Percentiles rank a stretch among this genome's conserved stretches.
Conservation (phyloP, 2,888 invertebrate species). For the Catocala nupta region DNA sequence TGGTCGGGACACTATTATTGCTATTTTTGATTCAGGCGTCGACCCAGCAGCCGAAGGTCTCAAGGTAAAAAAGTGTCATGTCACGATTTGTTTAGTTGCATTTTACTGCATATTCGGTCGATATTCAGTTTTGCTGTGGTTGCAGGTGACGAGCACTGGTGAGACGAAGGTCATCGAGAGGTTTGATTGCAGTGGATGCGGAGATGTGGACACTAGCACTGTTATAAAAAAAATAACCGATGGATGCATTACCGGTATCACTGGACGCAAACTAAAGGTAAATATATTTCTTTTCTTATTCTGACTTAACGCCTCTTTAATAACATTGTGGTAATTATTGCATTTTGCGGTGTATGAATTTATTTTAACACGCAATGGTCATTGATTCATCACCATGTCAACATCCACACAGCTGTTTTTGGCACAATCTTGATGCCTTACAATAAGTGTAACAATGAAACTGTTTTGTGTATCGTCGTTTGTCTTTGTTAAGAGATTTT, state of each 20-base stretch:
- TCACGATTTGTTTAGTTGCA: constrained; percentile 76
- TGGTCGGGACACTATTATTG: constrained; percentile 96
- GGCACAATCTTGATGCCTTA: constrained; percentile 10
- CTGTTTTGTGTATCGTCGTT: too few relatives aligned
- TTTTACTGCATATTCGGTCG: constrained; percentile 52
- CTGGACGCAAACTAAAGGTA: constrained; percentile 96
- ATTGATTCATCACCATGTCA: constrained; percentile 5
- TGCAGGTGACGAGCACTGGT: constrained; percentile 94
- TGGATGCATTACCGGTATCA: constrained; percentile 93
- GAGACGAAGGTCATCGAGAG: constrained; percentile 97
- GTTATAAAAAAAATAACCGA: constrained; percentile 85
- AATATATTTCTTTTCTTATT: constrained; percentile 16
- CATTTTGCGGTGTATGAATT: too few relatives aligned
- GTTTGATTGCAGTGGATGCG: constrained; percentile 98
- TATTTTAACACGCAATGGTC: too few relatives aligned
- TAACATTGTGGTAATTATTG: too few relatives aligned
- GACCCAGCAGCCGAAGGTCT: constrained; percentile 98
- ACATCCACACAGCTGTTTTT: constrained; percentile 36
- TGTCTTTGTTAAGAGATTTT: too few relatives aligned
- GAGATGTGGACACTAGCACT: constrained; percentile 97
- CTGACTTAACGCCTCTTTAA: too few relatives aligned
- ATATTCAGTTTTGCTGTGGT: constrained; percentile 47
- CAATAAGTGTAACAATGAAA: too few relatives aligned
- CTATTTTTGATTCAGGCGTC: constrained; percentile 98
- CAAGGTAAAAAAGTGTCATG: constrained; percentile 90